Conservation (phyloP, 2,888 invertebrate genomes). For the Caenorhabditis sulstoni region DNA sequence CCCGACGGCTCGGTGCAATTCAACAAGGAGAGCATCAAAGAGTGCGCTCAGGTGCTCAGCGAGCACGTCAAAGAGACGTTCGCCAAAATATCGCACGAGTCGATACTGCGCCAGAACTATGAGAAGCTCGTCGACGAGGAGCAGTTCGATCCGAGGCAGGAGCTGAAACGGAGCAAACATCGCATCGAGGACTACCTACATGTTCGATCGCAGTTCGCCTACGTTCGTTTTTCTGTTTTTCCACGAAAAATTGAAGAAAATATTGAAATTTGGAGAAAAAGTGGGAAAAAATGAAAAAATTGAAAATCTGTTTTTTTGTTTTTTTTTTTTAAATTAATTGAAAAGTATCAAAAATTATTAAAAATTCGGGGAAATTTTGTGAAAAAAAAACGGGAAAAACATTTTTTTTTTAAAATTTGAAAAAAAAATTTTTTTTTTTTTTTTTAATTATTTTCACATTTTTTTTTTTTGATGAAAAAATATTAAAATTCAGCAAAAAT, state of each 20-base stretch:
- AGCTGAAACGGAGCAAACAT: slow-evolving; percentile 73
- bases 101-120: slow-evolving; percentile 72
- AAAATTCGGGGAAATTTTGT: too few species aligned
- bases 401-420: too few species aligned
- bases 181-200: slow-evolving; percentile 77
- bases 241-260: neutral
- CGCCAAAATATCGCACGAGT: slow-evolving; percentile 70
- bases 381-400: too few species aligned
- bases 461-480: too few species aligned
- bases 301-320: too few species aligned
- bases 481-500: too few species aligned
- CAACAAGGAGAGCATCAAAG: slow-evolving; percentile 56
- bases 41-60: slow-evolving; percentile 68
- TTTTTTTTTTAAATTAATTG: too few species aligned
- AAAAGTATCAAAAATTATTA: too few species aligned
- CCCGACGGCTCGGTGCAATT: too few species aligned
- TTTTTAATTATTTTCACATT: too few species aligned
- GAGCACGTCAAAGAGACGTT: slow-evolving; percentile 69
- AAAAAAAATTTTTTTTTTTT: too few species aligned
- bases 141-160: slow-evolving; percentile 76
- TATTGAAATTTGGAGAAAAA: neutral
- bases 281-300: too few species aligned
- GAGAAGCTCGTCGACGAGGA: slow-evolving; percentile 74
- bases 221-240: slow-evolving; percentile 70
- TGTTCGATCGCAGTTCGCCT: slow-evolving; percentile 76